These are phyloP conservation scores for Esperia sulphurella DNA, from an alignment of 2,888 invertebrate genomes.

Conservation along the genomic window DNA sequence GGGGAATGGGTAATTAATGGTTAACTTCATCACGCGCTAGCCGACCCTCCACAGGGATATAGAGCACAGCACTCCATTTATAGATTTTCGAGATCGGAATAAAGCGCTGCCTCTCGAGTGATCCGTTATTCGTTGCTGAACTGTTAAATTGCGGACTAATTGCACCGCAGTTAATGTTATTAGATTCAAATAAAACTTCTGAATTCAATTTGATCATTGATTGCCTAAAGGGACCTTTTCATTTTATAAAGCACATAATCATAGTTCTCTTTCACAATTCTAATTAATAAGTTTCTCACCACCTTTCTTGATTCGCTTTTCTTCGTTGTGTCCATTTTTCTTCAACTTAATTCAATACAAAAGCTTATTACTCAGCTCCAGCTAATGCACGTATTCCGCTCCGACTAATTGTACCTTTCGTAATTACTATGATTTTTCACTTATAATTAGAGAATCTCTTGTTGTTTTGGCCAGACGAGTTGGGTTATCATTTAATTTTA, in stretches of 20 bases:
- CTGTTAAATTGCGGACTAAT: background rate
- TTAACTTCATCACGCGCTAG: constrained; percentile 3
- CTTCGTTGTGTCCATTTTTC: no score
- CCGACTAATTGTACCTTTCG: no score
- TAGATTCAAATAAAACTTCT: background rate
- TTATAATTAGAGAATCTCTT: background rate
- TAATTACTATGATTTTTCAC: no score
- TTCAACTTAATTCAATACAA: no score
- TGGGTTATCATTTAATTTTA: background rate
- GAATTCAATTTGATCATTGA: no score
- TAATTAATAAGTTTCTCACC: no score
- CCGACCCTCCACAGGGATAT: background rate
- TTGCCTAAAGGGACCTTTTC: no score
- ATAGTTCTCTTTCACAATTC: no score
- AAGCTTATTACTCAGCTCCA: no score
- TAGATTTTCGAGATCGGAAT: background rate
- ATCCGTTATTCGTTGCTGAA: background rate
- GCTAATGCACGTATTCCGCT: no score
- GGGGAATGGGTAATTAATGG: constrained; percentile 6
- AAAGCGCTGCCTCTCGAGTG: background rate
- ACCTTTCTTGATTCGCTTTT: no score
- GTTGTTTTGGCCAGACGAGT: background rate
- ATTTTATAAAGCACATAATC: no score
- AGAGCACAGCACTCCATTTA: background rate
- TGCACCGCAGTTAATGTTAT: background rate